phyloP scores from a whole-genome alignment of 2,113 vertebrate genomes.

The Prochilodus magdalenae region DNA sequence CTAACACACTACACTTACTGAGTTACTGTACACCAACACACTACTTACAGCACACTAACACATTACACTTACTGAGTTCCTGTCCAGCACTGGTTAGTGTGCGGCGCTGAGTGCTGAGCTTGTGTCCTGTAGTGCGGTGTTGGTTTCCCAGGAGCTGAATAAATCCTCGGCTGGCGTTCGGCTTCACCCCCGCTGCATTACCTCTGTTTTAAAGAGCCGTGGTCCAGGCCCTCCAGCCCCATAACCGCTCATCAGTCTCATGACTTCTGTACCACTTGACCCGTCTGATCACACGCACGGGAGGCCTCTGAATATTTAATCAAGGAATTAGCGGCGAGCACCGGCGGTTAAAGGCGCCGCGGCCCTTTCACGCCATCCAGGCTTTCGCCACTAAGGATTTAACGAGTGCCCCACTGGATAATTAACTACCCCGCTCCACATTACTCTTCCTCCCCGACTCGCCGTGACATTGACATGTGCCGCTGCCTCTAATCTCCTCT shows the following conservation, averaged over 20 bases:
- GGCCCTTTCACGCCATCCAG: not conserved
- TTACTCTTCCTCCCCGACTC: conserved; percentile 9
- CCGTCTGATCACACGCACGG: conserved; percentile 56
- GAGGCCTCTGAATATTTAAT: conserved; percentile 63
- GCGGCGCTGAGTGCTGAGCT: no score
- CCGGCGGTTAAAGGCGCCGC: conserved; percentile 56
- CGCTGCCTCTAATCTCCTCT: conserved; percentile 48
- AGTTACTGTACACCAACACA: no score
- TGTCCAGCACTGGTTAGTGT: no score
- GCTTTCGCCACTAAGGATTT: not conserved
- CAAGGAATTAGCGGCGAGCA: conserved; percentile 47
- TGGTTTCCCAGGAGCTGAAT: not conserved
- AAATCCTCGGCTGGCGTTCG: no score
- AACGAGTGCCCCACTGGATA: conserved; percentile 22
- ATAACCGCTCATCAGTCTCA: conserved; percentile 40
- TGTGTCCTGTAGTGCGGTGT: no score
- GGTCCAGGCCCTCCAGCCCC: not conserved
- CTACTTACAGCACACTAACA: no score
- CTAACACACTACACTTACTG: no score
- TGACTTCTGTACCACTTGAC: conserved; percentile 38
- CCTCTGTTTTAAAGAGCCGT: not conserved
- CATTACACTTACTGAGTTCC: no score
- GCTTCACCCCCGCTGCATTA: not conserved
- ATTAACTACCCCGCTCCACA: conserved; percentile 38
- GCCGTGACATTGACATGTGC: conserved; percentile 28